Base-by-base conservation (phyloP, 2,113 vertebrate genomes). In the Mugil cephalus region DNA sequence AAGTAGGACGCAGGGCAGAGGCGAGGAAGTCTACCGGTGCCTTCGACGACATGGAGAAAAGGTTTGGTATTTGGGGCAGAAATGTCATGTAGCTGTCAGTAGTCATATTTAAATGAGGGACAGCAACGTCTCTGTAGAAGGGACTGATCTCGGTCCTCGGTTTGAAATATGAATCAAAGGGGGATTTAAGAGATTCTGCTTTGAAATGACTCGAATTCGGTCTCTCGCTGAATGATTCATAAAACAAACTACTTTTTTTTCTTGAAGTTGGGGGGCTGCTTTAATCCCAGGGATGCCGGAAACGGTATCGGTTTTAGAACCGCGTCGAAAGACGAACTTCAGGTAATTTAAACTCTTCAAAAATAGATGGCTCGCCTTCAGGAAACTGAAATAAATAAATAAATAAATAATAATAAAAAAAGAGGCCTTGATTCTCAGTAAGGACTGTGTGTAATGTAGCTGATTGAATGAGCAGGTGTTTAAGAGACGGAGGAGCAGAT, bases 141-240 rank as follows among this genome's bases (percentile, higher is more conserved):
- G 38, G 8, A 48, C 61, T 65, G 60, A 80, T 79, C 69, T 50
- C 9, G 4, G 38, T 30, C 63, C 36, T 69, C 48, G 40, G 75
- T 76, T 85, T 85, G 79, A 84, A 81, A 80, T 72, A 70, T 52
- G 82, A 86, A 84, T 88, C 68, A 66, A 55, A 74, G 63, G 48
- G n/a, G 24, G 66, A 48, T 56, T 80, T 30, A 67, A 56, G 56
- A 61, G 54, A 10, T 62, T 72, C 34, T 18, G 17, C 55, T 79
- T 59, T 21, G 61, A 74, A 80, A 83, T 50, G 79, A 60, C 63
- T 47, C 1, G 2, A 56, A 66, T 82, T 76, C 63, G 30, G n/a
- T 36, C 19, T 69, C 62, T 13, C 3, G 0, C 15, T 80, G 74
- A 82, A 86, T 77, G 71, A 86, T 84, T 79, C 66, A 79, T 81